These are phyloP conservation scores for Anastatus disparis DNA, from an alignment of 1,140 invertebrate species.

Conservation along the genomic window DNA sequence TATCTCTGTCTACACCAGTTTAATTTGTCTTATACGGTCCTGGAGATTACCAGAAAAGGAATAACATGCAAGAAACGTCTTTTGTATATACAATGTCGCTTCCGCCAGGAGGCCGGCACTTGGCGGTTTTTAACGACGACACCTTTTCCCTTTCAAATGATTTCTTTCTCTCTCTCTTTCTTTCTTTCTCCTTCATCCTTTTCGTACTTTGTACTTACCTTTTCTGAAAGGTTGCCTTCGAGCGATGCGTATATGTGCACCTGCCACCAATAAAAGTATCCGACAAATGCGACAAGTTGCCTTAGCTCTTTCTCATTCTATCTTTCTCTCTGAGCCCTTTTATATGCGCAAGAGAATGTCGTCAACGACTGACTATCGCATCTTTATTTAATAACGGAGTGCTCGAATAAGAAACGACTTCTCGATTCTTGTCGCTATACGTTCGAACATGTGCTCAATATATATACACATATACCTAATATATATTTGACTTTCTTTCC, in stretches of 20 bases:
- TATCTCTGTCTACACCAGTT: too few species aligned
- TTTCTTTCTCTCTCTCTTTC: background rate
- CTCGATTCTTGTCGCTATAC: background rate
- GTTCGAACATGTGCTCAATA: background rate
- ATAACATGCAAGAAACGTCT: background rate
- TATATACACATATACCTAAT: too few species aligned
- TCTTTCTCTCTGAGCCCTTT: background rate
- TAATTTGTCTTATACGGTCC: conserved; percentile 15
- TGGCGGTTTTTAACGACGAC: conserved; percentile 22
- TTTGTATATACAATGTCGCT: conserved; percentile 25
- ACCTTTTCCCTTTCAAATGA: conserved; percentile 27
- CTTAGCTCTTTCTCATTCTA: too few species aligned
- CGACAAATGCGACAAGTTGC: conserved; percentile 34
- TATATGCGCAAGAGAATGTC: background rate
- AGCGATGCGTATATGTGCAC: background rate
- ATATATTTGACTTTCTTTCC: too few species aligned
- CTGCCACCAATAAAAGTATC: conserved; percentile 32
- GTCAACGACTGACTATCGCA: background rate
- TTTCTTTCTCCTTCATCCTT: background rate
- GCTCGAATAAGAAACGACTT: too few species aligned
- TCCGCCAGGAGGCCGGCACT: conserved; percentile 23
- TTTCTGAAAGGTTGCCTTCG: conserved; percentile 1
- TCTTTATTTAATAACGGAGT: conserved; percentile 27
- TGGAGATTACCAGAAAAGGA: background rate
- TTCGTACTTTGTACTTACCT: background rate